Evolutionary conservation across 2,797 vertebrate genomes (phyloP).

Genomic region (Liasis olivaceus): DNA sequence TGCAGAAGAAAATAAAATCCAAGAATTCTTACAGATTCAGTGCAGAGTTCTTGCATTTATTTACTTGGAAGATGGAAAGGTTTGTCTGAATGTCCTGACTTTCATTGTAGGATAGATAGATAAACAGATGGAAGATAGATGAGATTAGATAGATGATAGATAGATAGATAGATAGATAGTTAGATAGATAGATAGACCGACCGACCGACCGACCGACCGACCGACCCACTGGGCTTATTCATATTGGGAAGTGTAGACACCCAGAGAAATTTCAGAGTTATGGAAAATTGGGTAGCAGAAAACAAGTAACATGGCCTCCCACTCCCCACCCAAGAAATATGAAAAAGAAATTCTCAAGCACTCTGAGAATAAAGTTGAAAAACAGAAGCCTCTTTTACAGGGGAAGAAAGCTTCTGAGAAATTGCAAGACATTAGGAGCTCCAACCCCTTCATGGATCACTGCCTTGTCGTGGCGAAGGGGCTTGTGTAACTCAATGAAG

Average conservation of each 20-base stretch:
- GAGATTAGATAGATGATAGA: too few species aligned
- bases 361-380: not conserved
- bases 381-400: not conserved
- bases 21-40: not conserved
- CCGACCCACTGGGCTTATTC: not conserved
- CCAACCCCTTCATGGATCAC: too few species aligned
- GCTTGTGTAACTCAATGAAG: too few species aligned
- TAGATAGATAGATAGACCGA: not conserved
- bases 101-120: too few species aligned
- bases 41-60: too few species aligned
- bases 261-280: not conserved
- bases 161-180: not conserved
- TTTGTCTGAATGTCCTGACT: too few species aligned
- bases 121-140: too few species aligned
- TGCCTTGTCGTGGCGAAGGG: too few species aligned
- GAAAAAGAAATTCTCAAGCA: not conserved
- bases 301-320: not conserved
- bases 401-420: not conserved
- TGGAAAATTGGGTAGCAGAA: not conserved
- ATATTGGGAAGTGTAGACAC: not conserved
- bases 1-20: not conserved
- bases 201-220: not conserved
- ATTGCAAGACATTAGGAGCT: not conserved
- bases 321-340: not conserved
- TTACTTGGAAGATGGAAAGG: too few species aligned